A percentile compares a stretch with the other conserved stretches of the same genome.
Conservation (phyloP, 2,888 invertebrate genomes). For the Spicauda simplicius region DNA sequence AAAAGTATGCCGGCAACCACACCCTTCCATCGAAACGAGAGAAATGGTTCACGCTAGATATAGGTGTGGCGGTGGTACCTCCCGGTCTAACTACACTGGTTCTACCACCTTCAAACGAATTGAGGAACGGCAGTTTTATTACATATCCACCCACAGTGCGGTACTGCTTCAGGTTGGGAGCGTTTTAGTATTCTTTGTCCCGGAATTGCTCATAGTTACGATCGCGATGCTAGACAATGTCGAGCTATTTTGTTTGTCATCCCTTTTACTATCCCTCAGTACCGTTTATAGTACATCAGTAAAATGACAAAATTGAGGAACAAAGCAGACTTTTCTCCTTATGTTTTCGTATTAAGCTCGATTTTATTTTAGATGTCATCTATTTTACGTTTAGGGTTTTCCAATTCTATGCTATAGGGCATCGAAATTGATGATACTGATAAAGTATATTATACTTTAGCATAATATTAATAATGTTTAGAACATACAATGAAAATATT, state of each 20-base stretch:
- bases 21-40: too few species aligned
- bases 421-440: too few species aligned
- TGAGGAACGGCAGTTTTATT: not conserved
- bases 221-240: slow-evolving; percentile 8
- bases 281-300: slow-evolving; percentile 11
- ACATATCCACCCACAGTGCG: not conserved
- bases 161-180: not conserved
- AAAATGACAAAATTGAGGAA: not conserved
- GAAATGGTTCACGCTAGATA: too few species aligned
- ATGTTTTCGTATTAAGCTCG: not conserved
- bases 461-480: too few species aligned
- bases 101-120: not conserved
- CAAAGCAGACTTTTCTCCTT: not conserved
- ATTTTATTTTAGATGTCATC: not conserved
- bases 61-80: too few species aligned
- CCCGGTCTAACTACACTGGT: too few species aligned
- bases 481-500: too few species aligned
- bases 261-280: slow-evolving; percentile 10
- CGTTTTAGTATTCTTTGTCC: slow-evolving; percentile 20
- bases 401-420: too few species aligned
- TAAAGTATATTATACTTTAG: too few species aligned
- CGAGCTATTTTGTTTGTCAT: slow-evolving; percentile 19
- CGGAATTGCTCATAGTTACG: slow-evolving; percentile 19
- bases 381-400: not conserved
- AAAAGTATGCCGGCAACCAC: too few species aligned